These are phyloP conservation scores for Aricia agestis DNA, from an alignment of 1,140 invertebrate genomes.

Conservation along the genomic window DNA sequence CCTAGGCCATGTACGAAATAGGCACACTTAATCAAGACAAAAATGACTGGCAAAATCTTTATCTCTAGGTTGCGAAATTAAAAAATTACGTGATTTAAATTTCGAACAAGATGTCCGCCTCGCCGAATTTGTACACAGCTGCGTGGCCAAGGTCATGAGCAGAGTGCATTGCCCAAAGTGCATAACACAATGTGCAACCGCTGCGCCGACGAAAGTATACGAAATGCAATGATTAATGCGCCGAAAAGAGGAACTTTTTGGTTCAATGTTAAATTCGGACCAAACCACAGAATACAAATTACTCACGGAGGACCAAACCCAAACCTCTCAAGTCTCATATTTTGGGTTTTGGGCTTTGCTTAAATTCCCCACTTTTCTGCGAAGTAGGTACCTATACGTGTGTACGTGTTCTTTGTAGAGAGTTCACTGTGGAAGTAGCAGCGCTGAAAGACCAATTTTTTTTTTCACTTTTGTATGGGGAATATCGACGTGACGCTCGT, in stretches of 20 bases:
- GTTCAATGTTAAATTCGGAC: conserved; percentile 13
- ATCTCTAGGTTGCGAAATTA: not conserved
- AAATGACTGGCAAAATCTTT: not conserved
- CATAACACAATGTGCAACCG: conserved; percentile 40
- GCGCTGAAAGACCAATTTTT: too few species aligned
- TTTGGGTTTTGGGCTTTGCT: too few species aligned
- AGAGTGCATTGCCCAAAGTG: conserved; percentile 66
- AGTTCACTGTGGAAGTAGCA: too few species aligned
- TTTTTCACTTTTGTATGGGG: too few species aligned
- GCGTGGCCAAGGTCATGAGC: conserved; percentile 56
- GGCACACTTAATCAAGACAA: not conserved
- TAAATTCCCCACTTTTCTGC: too few species aligned
- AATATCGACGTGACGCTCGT: too few species aligned
- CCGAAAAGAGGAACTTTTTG: too few species aligned
- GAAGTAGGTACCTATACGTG: too few species aligned
- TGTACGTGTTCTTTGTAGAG: too few species aligned
- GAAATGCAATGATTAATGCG: conserved; percentile 28
- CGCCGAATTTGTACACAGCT: conserved; percentile 42
- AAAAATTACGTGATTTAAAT: conserved; percentile 9
- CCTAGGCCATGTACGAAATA: not conserved
- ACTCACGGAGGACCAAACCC: too few species aligned
- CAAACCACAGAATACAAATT: too few species aligned
- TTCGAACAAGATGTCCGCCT: not conserved
- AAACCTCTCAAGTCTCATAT: too few species aligned
- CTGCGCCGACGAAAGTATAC: conserved; percentile 50